Evolutionary conservation across 2,113 vertebrate species (phyloP).

Genomic region (Antidorcas marsupialis): DNA sequence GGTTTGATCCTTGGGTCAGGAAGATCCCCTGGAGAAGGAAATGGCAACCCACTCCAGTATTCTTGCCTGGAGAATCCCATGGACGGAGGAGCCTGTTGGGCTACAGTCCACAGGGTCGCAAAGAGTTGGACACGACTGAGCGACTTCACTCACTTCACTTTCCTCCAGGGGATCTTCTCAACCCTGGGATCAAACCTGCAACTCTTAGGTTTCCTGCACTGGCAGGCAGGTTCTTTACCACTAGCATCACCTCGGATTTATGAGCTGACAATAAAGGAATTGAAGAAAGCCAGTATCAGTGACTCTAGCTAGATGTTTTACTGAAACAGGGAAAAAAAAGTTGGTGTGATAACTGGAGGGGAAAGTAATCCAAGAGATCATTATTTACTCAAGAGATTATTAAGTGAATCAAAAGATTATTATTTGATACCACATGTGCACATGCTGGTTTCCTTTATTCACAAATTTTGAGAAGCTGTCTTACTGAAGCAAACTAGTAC

Average conservation of each 20-base stretch:
- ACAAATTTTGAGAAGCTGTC: not conserved
- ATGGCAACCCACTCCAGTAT: too few relatives aligned
- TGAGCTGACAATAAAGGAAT: not conserved
- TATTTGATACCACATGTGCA: not conserved
- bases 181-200: not conserved
- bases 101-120: too few relatives aligned
- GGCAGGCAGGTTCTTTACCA: not conserved
- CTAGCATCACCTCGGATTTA: not conserved
- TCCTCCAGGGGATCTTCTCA: not conserved
- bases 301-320: not conserved
- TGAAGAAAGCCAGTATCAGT: not conserved
- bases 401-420: not conserved
- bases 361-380: not conserved
- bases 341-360: not conserved
- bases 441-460: not conserved
- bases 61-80: too few relatives aligned
- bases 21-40: too few relatives aligned
- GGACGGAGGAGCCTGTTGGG: too few relatives aligned
- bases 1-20: too few relatives aligned
- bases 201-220: not conserved
- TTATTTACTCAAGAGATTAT: not conserved
- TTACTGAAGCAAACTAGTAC: not conserved
- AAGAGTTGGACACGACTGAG: too few relatives aligned
- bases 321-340: not conserved
- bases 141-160: too few relatives aligned